Percentiles rank a stretch among this genome's conserved stretches.
phyloP scores from a whole-genome alignment of 2,113 vertebrate species.

The Melospiza georgiana region DNA sequence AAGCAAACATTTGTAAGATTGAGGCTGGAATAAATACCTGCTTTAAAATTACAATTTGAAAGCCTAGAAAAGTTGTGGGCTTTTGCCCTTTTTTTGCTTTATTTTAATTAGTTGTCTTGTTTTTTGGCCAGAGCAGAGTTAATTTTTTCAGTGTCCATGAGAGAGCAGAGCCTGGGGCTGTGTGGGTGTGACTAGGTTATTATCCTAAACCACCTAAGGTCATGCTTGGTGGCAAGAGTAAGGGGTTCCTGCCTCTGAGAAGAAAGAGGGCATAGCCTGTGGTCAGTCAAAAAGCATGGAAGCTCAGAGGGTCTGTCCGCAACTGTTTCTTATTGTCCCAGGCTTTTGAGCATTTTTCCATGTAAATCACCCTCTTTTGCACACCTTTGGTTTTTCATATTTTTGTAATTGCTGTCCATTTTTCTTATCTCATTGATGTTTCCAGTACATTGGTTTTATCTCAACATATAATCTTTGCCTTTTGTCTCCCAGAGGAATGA shows the following conservation, averaged over 20 bases:
- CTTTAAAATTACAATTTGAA: neutral
- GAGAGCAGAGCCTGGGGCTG: neutral
- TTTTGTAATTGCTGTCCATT: neutral
- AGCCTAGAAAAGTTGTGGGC: fast-evolving
- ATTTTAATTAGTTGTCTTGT: neutral
- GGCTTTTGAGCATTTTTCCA: neutral
- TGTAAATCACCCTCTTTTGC: neutral
- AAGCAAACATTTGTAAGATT: neutral
- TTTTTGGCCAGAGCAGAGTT: neutral
- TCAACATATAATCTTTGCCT: neutral
- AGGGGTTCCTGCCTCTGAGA: neutral
- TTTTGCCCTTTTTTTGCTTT: neutral
- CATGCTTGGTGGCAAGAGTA: neutral
- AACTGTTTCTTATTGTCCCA: neutral
- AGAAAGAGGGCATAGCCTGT: neutral
- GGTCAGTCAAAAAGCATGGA: neutral
- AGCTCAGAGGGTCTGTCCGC: too few species aligned
- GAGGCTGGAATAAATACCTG: neutral
- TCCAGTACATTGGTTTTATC: neutral
- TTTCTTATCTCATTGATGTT: neutral
- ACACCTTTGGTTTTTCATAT: neutral
- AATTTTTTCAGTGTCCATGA: neutral
- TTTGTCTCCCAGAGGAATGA: neutral
- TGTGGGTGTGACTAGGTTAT: fast-evolving
- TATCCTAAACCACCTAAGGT: neutral